phyloP scores from a whole-genome alignment of 1,140 invertebrate species.

The Cherax quadricarinatus region DNA sequence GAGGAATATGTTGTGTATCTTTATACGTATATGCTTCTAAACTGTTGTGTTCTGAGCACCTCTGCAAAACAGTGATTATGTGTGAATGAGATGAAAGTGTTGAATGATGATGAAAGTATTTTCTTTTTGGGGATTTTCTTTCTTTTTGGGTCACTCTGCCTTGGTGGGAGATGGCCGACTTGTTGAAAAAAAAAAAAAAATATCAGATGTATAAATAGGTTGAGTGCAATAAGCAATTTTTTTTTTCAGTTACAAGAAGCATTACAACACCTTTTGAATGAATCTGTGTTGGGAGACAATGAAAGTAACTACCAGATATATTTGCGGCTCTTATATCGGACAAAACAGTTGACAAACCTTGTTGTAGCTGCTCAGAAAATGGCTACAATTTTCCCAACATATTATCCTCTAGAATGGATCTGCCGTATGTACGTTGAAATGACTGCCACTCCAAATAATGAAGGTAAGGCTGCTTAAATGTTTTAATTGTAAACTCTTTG shows the following conservation, averaged over 20 bases:
- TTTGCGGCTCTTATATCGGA: slow-evolving; percentile 38
- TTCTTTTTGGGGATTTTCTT: too few species aligned
- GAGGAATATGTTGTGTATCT: too few species aligned
- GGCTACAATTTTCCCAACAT: slow-evolving; percentile 41
- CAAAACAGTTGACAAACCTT: background rate
- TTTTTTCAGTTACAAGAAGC: slow-evolving; percentile 49
- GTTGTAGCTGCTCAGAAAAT: slow-evolving; percentile 40
- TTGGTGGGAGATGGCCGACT: too few species aligned
- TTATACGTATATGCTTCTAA: too few species aligned
- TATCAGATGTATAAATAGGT: too few species aligned
- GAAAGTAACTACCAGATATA: slow-evolving; percentile 56
- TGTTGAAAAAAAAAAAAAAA: too few species aligned
- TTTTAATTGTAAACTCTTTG: too few species aligned
- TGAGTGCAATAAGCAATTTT: background rate
- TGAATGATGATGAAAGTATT: too few species aligned
- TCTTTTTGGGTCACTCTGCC: too few species aligned
- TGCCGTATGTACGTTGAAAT: slow-evolving; percentile 45
- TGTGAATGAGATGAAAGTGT: too few species aligned
- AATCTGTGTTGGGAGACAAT: slow-evolving; percentile 56
- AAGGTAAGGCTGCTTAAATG: slow-evolving; percentile 1
- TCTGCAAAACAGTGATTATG: too few species aligned
- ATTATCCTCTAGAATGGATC: slow-evolving; percentile 55
- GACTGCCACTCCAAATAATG: slow-evolving; percentile 33
- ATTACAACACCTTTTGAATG: slow-evolving; percentile 46
- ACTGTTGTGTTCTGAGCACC: too few species aligned